Evolutionary conservation across 2,797 vertebrate genomes (phyloP).

Genomic region (Lepilemur septentrionalis): DNA sequence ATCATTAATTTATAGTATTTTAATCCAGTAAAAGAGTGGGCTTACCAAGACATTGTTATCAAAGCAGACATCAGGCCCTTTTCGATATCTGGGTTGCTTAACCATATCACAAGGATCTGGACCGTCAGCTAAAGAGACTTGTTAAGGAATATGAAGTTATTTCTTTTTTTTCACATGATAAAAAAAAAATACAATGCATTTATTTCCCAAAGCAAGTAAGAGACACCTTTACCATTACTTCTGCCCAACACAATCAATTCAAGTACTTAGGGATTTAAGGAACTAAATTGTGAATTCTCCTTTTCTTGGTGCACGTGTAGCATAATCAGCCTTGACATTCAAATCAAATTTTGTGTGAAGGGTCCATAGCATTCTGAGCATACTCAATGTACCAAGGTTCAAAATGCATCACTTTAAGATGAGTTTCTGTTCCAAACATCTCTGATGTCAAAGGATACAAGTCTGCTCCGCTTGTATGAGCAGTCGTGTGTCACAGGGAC

Average conservation of each 20-base stretch:
- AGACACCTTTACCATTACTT: neutral
- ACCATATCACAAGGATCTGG: conserved; percentile 97
- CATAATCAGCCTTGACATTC: too few relatives aligned
- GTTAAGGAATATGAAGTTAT: conserved; percentile 84
- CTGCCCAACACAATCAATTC: neutral
- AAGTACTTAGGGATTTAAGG: neutral
- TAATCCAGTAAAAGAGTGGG: conserved; percentile 10
- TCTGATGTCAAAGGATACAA: conserved; percentile 93
- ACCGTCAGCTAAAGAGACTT: conserved; percentile 90
- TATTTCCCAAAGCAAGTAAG: neutral
- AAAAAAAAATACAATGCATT: neutral
- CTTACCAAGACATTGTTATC: conserved; percentile 95
- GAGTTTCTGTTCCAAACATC: neutral
- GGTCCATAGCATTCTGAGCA: neutral
- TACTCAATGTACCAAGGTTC: neutral
- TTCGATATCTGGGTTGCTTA: conserved; percentile 96
- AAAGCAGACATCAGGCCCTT: conserved; percentile 97
- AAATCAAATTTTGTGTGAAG: neutral
- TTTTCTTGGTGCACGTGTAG: neutral
- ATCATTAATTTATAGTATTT: neutral
- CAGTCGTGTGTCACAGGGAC: conserved; percentile 93
- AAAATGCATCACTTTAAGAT: neutral
- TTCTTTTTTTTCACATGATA: neutral
- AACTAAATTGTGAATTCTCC: neutral
- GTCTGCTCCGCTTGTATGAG: conserved; percentile 97